Conservation (phyloP, 2,797 vertebrate species). For the Syngnathus rostellatus region DNA sequence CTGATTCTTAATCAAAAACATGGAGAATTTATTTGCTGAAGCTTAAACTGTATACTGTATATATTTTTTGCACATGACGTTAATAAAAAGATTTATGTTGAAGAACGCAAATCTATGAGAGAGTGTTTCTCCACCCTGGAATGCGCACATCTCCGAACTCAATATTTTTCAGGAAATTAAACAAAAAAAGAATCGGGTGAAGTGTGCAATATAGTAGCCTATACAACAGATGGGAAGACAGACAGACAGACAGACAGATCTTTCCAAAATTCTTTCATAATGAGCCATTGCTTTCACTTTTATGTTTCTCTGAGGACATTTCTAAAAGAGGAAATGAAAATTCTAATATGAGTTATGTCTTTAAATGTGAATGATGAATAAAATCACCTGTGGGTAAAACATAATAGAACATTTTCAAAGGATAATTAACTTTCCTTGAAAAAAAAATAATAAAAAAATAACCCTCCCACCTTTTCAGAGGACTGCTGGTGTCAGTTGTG, state of each 20-base stretch:
- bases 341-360: neutral
- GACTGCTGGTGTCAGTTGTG: neutral
- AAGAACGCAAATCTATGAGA: neutral
- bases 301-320: neutral
- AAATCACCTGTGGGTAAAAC: neutral
- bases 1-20: slow-evolving; percentile 39
- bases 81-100: slow-evolving; percentile 56
- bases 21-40: slow-evolving; percentile 58
- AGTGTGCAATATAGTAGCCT: too few species aligned
- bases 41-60: slow-evolving; percentile 63
- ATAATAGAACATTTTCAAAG: neutral
- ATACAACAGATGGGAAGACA: too few species aligned
- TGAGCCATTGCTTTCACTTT: neutral
- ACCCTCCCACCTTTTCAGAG: neutral
- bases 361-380: neutral
- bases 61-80: slow-evolving; percentile 42
- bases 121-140: neutral
- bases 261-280: neutral
- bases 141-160: neutral
- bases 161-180: neutral
- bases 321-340: neutral
- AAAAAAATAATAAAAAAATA: neutral
- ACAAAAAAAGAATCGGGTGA: neutral
- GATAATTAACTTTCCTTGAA: neutral
- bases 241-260: neutral